These are phyloP conservation scores for Odontophorus gujanensis DNA, from an alignment of 2,113 vertebrate species.

Conservation along the genomic window DNA sequence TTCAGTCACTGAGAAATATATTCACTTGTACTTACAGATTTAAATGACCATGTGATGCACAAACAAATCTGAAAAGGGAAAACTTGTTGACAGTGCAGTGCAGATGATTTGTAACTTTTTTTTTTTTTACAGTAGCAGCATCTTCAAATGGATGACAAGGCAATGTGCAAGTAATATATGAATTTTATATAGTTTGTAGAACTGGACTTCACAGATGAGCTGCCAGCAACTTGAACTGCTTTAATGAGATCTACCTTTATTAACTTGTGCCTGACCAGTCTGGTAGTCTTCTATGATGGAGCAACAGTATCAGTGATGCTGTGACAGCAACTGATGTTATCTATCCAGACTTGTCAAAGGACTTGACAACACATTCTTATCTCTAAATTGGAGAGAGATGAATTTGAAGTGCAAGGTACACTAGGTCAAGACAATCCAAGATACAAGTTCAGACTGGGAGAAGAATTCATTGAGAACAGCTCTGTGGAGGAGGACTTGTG, in stretches of 20 bases:
- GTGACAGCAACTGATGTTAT: too few relatives aligned
- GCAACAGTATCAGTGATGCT: too few relatives aligned
- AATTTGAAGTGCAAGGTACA: too few relatives aligned
- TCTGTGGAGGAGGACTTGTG: too few relatives aligned
- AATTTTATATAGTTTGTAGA: not conserved
- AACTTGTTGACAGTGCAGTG: not conserved
- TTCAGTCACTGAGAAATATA: not conserved
- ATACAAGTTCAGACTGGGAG: too few relatives aligned
- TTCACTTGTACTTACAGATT: not conserved
- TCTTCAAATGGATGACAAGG: not conserved
- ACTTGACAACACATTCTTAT: too few relatives aligned
- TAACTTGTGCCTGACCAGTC: too few relatives aligned
- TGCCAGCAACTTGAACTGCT: not conserved
- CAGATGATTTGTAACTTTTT: not conserved
- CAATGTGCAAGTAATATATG: not conserved
- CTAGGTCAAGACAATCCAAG: too few relatives aligned
- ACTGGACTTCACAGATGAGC: not conserved
- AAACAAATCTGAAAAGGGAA: not conserved
- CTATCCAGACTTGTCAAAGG: too few relatives aligned
- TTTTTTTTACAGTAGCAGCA: not conserved
- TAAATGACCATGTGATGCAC: not conserved
- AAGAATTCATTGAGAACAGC: too few relatives aligned
- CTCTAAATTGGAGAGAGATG: too few relatives aligned
- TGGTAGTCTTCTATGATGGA: too few relatives aligned
- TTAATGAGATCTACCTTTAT: not conserved